Percentiles rank a stretch among this genome's conserved stretches.
phyloP scores from a whole-genome alignment of 2,797 vertebrate species.

The Sebastes taczanowskii region DNA sequence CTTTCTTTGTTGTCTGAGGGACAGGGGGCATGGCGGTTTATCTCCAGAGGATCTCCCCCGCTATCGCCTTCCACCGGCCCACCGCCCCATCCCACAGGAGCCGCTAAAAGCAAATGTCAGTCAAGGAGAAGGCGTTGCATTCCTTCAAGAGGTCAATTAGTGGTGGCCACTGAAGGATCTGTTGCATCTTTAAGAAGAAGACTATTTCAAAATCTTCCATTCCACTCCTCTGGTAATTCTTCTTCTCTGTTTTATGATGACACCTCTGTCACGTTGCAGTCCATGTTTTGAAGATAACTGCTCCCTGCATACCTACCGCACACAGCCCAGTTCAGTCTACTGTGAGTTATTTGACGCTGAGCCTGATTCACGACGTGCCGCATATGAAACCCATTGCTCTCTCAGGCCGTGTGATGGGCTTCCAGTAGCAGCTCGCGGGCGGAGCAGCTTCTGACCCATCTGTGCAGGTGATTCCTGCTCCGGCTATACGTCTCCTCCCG shows the following conservation, averaged over 20 bases:
- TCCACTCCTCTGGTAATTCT: background rate
- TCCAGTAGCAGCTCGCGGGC: slow-evolving; percentile 22
- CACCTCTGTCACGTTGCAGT: slow-evolving; percentile 23
- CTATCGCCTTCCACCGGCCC: slow-evolving; percentile 74
- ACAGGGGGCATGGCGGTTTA: slow-evolving; percentile 73
- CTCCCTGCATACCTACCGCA: slow-evolving; percentile 26
- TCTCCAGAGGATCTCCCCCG: slow-evolving; percentile 77
- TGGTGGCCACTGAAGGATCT: slow-evolving; percentile 68
- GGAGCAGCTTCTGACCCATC: slow-evolving; percentile 46
- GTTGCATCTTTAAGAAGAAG: slow-evolving; percentile 24
- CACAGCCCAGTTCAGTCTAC: slow-evolving; percentile 23
- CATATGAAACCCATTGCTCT: slow-evolving; percentile 54
- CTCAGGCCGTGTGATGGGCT: slow-evolving; percentile 32
- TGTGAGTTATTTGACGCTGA: slow-evolving; percentile 34
- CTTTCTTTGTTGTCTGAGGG: slow-evolving; percentile 83
- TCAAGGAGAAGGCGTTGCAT: slow-evolving; percentile 79
- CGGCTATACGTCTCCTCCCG: slow-evolving; percentile 40
- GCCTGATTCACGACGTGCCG: slow-evolving; percentile 32
- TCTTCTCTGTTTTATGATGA: background rate
- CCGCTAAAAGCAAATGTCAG: slow-evolving; percentile 82
- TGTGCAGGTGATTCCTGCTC: slow-evolving; percentile 65
- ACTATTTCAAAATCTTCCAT: background rate
- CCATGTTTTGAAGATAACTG: slow-evolving; percentile 12
- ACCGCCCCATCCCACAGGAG: slow-evolving; percentile 76
- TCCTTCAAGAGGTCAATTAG: slow-evolving; percentile 79